Evolutionary conservation across 2,113 vertebrate species (phyloP), one percentile per base, ranked within the genome.

Genomic region (Neogale vison): DNA sequence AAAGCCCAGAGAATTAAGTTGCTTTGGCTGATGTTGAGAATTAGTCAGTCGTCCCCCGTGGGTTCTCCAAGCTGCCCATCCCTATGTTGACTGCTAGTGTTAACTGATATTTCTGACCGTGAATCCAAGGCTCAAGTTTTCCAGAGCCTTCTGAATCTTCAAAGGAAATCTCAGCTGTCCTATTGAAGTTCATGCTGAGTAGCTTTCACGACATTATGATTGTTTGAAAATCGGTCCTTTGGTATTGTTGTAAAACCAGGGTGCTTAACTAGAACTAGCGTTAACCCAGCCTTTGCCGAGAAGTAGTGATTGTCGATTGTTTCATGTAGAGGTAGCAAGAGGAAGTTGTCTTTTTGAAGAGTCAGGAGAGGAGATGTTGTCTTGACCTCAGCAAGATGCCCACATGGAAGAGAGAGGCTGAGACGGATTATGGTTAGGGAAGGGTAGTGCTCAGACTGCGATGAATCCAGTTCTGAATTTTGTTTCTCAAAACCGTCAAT

Each of bases 191-290:
- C 59, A 84, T 87, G 79, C 13, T 67, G 39, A 89, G 7, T 77
- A 50, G 89, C 52, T 95, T 96, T 88, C 55, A 42, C 86, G 95
- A 47, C 24, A 52, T 77, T 88, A 21, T 50, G 21, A 88, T 90
- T 74, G 29, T 90, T 90, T 97, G n/a, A 72, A 76, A 92, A 88
- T 94, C 92, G 29, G 45, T 84, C 65, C 76, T 61, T 85, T 92
- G 23, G 13, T 81, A 36, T 34, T 81, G 1, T 85, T 94, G 18
- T 96, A 93, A 81, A 96, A 87, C 80, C 36, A 92, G 57, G 74
- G 55, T 63, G 34, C 26, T 94, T 83, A 79, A 82, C 61, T 69
- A 36, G 61, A 94, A 95, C 63, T 34, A 69, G 42, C 18, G 23
- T 59, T 95, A 50, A 39, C 18, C 34, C 31, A 87, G 47, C 12